Evolutionary conservation across 1,140 invertebrate species (phyloP), one percentile per base, ranked within the genome.

Genomic region (Drosophila miranda): DNA sequence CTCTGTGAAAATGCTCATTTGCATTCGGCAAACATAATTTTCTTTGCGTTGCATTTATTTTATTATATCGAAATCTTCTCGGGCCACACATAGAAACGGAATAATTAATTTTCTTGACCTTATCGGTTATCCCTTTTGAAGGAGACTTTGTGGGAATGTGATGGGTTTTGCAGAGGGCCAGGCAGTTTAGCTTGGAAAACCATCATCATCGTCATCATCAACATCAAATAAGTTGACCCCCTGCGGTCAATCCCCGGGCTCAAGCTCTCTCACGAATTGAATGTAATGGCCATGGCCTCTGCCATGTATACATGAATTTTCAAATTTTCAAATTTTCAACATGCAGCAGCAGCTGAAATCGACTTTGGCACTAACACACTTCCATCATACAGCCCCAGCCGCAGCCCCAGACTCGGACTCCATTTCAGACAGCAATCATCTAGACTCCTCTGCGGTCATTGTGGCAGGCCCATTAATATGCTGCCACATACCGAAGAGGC

Each of bases 301-400:
- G 23, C 23, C 23, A 61, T 78, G 59, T 67, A 82, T 63, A 86
- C 77, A 86, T 84, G 81, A 86, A 86, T 84, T 84, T 84, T 81
- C 83, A 77, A 19, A 19, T 19, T 16, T 16, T 16, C 16, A 19
- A 84, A 80, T 63, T 63, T 75, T 34, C 28, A 46, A 57, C 46
- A 58, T 52, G 48, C 43, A 30, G 43, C 62, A 46, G 58, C 41
- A 56, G 41, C 54, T 43, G 53, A 42, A 26, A 72, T 49, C 57
- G 41, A 72, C 55, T 56, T 63, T 30, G 0, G 28, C 2, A 9
- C 28, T 8, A 30, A 30, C 28, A 9, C 28, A 30, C 30, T 30
- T 2, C 2, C 30, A 0, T 0, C 30, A 30, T 3, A 30, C 30
- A 44, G n/a, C n/a, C n/a, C n/a, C n/a, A n/a, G 28, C 13, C n/a